These are phyloP conservation scores for Irena cyanogastra DNA, from an alignment of 2,113 vertebrate genomes.

Conservation along the genomic window DNA sequence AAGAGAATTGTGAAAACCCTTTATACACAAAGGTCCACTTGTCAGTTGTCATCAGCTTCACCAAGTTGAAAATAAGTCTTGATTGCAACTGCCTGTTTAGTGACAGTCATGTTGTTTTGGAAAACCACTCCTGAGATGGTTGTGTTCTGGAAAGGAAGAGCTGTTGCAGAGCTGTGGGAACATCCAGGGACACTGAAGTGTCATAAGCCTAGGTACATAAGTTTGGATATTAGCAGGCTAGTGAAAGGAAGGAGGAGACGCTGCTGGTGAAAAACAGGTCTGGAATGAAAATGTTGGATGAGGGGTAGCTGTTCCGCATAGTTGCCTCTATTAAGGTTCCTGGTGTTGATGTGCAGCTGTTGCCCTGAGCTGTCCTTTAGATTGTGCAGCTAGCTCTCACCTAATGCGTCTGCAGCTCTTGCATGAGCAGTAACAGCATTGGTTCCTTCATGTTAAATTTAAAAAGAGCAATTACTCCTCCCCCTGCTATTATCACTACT, in stretches of 20 bases:
- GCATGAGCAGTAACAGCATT: background rate
- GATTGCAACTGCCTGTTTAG: background rate
- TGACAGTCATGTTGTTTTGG: background rate
- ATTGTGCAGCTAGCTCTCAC: background rate
- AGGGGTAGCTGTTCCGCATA: background rate
- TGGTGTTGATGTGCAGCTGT: background rate
- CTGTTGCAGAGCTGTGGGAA: background rate
- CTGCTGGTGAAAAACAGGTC: background rate
- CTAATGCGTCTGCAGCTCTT: background rate
- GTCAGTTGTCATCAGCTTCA: background rate
- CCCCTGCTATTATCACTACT: background rate
- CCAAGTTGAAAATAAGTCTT: background rate
- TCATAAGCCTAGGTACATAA: background rate
- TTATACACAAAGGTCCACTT: background rate
- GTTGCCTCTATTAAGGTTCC: background rate
- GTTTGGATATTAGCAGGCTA: background rate
- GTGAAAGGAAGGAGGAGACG: background rate
- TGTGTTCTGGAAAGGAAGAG: background rate
- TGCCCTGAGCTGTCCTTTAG: background rate
- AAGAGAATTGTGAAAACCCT: background rate
- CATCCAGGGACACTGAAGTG: background rate
- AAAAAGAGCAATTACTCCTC: background rate
- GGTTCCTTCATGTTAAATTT: background rate
- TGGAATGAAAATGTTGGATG: background rate
- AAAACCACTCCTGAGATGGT: background rate